phyloP scores from a whole-genome alignment of 2,797 vertebrate species.

The Mus caroli region DNA sequence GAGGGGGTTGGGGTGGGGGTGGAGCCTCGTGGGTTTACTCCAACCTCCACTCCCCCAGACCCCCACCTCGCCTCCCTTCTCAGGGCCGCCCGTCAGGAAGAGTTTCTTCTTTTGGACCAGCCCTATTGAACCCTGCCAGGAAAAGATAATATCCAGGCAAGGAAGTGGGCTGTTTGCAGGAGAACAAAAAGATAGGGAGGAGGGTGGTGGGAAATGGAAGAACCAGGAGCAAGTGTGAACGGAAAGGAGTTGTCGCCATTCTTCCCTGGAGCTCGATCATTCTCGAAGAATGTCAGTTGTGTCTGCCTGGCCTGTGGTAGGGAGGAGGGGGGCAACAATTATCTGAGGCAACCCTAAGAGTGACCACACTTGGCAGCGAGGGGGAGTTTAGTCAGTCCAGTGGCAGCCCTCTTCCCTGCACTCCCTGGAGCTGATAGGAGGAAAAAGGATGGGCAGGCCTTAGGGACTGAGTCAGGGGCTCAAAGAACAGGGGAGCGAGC shows the following conservation, averaged over 20 bases:
- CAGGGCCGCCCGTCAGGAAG: slow-evolving; percentile 64
- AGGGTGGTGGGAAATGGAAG: neutral
- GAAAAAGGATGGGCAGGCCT: neutral
- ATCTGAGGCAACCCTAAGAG: slow-evolving; percentile 55
- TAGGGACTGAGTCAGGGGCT: neutral
- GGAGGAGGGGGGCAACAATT: neutral
- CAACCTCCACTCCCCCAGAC: neutral
- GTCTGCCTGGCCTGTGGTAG: slow-evolving; percentile 43
- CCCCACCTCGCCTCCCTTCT: slow-evolving; percentile 58
- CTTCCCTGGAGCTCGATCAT: slow-evolving; percentile 85
- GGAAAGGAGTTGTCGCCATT: slow-evolving; percentile 81
- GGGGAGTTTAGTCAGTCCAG: neutral
- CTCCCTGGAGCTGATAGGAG: neutral
- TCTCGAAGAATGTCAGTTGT: slow-evolving; percentile 85
- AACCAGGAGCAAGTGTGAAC: slow-evolving; percentile 50
- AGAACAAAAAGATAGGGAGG: slow-evolving; percentile 85
- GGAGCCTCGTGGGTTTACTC: neutral
- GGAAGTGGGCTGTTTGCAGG: slow-evolving; percentile 86
- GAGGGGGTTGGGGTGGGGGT: neutral
- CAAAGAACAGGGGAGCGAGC: neutral
- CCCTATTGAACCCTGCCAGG: slow-evolving; percentile 83
- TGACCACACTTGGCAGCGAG: slow-evolving; percentile 5
- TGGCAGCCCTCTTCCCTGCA: neutral
- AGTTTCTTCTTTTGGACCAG: slow-evolving; percentile 76
- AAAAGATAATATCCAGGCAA: slow-evolving; percentile 87